Evolutionary conservation across 1,140 invertebrate genomes (phyloP).

Genomic region (Metaphire vulgaris): DNA sequence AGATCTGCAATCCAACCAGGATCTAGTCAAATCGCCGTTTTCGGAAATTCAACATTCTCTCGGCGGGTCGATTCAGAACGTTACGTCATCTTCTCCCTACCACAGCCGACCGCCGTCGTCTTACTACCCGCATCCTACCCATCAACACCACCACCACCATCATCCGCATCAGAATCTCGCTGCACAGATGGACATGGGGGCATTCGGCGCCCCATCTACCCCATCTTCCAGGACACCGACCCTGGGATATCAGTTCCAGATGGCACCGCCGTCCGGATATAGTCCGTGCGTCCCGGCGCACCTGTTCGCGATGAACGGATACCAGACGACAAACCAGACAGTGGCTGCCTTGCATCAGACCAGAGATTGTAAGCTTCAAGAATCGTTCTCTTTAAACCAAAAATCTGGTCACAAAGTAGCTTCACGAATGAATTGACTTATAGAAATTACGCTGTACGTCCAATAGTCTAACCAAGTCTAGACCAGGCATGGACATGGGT

Average conservation of each 20-base stretch:
- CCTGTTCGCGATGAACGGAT: not conserved
- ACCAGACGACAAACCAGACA: not conserved
- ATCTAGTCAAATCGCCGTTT: not conserved
- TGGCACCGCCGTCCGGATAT: not conserved
- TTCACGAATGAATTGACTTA: too few relatives aligned
- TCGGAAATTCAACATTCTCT: not conserved
- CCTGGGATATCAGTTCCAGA: not conserved
- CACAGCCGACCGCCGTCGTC: not conserved
- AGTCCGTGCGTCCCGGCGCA: not conserved
- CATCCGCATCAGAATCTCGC: not conserved
- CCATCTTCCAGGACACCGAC: not conserved
- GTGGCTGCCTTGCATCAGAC: not conserved
- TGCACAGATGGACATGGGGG: not conserved
- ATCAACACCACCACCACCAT: not conserved
- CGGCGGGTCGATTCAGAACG: not conserved
- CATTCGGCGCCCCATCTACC: not conserved
- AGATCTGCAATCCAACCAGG: not conserved
- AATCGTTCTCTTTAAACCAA: too few relatives aligned
- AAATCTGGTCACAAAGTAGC: too few relatives aligned
- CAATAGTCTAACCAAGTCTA: too few relatives aligned
- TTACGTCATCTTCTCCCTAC: not conserved
- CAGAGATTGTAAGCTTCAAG: not conserved
- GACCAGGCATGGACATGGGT: too few relatives aligned
- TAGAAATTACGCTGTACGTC: too few relatives aligned
- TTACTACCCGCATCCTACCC: not conserved